These are phyloP conservation scores for Drosophila villosipedis DNA, from an alignment of 2,888 invertebrate species.

Conservation along the genomic window DNA sequence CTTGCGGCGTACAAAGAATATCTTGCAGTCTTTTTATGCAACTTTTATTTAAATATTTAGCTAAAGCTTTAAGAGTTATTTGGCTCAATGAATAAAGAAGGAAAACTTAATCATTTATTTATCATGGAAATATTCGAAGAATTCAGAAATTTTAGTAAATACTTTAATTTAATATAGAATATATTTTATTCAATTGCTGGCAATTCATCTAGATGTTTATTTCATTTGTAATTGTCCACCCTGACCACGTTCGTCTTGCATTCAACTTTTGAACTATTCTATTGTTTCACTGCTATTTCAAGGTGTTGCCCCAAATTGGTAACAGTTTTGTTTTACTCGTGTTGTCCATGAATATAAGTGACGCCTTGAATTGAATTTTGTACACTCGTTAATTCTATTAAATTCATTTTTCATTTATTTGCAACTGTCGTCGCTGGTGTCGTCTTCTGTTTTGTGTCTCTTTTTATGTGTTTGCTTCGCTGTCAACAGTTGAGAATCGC, in stretches of 20 bases:
- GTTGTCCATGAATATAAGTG: conserved; percentile 44
- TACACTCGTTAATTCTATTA: conserved; percentile 70
- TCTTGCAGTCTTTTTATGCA: background rate
- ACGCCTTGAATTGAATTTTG: conserved; percentile 68
- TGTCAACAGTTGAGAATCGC: conserved; percentile 30
- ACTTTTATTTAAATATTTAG: background rate
- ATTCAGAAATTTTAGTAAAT: background rate
- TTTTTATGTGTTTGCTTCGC: conserved; percentile 21
- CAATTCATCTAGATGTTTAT: no score
- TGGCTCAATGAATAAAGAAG: background rate
- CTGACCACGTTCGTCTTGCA: conserved; percentile 44
- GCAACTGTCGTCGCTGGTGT: conserved; percentile 25
- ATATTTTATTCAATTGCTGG: background rate
- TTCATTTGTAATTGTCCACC: conserved; percentile 6
- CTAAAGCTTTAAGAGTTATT: background rate
- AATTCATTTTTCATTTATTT: conserved; percentile 68
- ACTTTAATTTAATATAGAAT: background rate
- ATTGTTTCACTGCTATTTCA: conserved; percentile 23
- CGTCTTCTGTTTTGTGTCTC: conserved; percentile 16
- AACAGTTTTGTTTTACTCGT: conserved; percentile 8
- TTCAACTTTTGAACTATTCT: conserved; percentile 19
- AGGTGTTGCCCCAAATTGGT: conserved; percentile 60
- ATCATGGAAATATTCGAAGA: background rate
- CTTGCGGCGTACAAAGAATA: conserved; percentile 1
- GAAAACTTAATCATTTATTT: background rate